These are phyloP conservation scores for Achroia grisella DNA, from an alignment of 1,140 invertebrate species.

Conservation along the genomic window DNA sequence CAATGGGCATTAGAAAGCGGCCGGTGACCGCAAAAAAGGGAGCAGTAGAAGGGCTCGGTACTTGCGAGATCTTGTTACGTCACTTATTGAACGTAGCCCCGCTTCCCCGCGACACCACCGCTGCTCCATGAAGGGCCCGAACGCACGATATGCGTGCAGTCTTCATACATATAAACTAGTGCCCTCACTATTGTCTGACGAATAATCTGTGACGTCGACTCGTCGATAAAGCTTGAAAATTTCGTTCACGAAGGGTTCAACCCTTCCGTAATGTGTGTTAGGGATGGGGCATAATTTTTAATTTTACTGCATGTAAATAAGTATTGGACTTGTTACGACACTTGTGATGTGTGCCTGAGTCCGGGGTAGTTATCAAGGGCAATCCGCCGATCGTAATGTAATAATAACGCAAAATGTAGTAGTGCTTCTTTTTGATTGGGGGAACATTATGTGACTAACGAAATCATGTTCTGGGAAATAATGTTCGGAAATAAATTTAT, in stretches of 20 bases:
- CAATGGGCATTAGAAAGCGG: constrained; percentile 69
- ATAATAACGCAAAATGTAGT: constrained; percentile 62
- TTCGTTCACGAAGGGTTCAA: constrained; percentile 63
- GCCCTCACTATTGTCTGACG: constrained; percentile 40
- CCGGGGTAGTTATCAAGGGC: constrained; percentile 66
- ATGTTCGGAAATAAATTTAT: too few relatives aligned
- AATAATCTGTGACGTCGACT: constrained; percentile 48
- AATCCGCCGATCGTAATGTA: constrained; percentile 63
- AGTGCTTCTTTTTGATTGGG: constrained; percentile 37
- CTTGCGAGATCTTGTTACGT: constrained; percentile 57
- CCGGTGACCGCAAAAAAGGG: constrained; percentile 63
- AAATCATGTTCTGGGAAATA: too few relatives aligned
- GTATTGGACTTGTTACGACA: constrained; percentile 69
- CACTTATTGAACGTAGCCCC: constrained; percentile 49
- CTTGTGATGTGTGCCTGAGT: constrained; percentile 65
- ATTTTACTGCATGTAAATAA: constrained; percentile 69
- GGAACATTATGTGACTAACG: constrained; percentile 23
- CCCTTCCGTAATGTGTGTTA: constrained; percentile 55
- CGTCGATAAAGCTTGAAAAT: constrained; percentile 44
- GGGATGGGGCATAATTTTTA: constrained; percentile 68
- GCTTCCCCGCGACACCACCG: constrained; percentile 20
- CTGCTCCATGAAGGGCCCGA: constrained; percentile 21
- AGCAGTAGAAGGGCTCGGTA: constrained; percentile 50
- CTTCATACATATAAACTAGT: constrained; percentile 21
- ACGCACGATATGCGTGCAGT: constrained; percentile 21